These are phyloP conservation scores for Periophthalmus modestus DNA, from an alignment of 2,113 vertebrate genomes.

Conservation along the genomic window DNA sequence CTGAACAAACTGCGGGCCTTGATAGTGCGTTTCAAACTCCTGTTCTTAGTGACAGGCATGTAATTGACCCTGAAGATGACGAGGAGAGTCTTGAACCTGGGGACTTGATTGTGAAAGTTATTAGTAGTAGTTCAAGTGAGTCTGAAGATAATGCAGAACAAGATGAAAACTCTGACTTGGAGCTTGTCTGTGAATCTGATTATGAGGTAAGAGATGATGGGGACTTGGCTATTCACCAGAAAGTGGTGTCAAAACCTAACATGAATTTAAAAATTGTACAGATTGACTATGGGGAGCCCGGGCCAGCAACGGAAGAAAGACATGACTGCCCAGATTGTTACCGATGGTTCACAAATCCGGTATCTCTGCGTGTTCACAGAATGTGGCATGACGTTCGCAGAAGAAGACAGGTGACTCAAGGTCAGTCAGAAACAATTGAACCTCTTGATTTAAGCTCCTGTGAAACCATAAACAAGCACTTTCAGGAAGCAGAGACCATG, in stretches of 20 bases:
- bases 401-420: slow-evolving; percentile 56
- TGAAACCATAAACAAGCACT: slow-evolving; percentile 66
- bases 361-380: slow-evolving; percentile 73
- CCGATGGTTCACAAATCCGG: slow-evolving; percentile 67
- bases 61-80: slow-evolving; percentile 48
- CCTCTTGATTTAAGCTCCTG: slow-evolving; percentile 63
- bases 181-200: slow-evolving; percentile 74
- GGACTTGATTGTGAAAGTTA: slow-evolving; percentile 71
- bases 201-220: slow-evolving; percentile 61
- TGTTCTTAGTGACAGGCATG: background rate
- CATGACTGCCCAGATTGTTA: slow-evolving; percentile 72
- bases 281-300: slow-evolving; percentile 56
- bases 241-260: slow-evolving; percentile 49
- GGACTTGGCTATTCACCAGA: slow-evolving; percentile 12
- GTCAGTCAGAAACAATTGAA: slow-evolving; percentile 54
- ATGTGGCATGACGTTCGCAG: slow-evolving; percentile 70
- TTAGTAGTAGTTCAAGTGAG: slow-evolving; percentile 60
- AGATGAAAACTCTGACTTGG: slow-evolving; percentile 68
- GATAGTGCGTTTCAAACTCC: slow-evolving; percentile 12
- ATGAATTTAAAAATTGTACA: slow-evolving; percentile 75
- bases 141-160: slow-evolving; percentile 60
- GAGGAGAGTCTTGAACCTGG: slow-evolving; percentile 55
- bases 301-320: slow-evolving; percentile 30
- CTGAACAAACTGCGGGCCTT: slow-evolving; percentile 14
- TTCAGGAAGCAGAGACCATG: slow-evolving; percentile 67